Conservation (phyloP, 1,140 invertebrate genomes). For the Carposina sasakii region DNA sequence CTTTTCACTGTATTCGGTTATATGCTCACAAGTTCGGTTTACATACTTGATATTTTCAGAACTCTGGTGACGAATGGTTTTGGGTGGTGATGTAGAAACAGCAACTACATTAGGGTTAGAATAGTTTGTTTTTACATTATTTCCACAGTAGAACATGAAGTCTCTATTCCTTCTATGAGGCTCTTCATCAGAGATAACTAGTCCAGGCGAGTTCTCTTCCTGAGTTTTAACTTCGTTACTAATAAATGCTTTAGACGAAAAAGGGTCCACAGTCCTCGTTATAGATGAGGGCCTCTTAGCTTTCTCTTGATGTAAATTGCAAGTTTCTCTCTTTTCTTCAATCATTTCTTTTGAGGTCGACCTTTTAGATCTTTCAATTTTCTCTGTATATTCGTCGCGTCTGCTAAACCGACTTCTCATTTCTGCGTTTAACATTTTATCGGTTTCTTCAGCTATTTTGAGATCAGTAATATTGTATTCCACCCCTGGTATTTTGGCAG, state of each 20-base stretch:
- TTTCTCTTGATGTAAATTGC: constrained; percentile 50
- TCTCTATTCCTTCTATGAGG: constrained; percentile 41
- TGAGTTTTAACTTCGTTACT: constrained; percentile 43
- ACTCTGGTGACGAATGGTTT: constrained; percentile 42
- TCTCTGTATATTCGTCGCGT: constrained; percentile 56
- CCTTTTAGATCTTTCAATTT: constrained; percentile 40
- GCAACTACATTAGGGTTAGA: constrained; percentile 53
- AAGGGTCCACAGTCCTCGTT: constrained; percentile 55
- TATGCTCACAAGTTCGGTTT: constrained; percentile 42
- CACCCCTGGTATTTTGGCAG: constrained; percentile 54
- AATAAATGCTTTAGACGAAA: constrained; percentile 57
- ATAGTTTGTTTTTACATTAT: constrained; percentile 62
- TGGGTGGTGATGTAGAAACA: constrained; percentile 37
- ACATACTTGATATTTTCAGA: constrained; percentile 58
- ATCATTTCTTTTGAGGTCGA: constrained; percentile 52
- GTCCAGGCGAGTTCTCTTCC: constrained; percentile 40
- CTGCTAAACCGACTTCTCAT: constrained; percentile 54
- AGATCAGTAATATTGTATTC: constrained; percentile 69
- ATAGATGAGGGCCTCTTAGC: constrained; percentile 54
- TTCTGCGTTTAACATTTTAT: constrained; percentile 59
- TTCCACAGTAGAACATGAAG: constrained; percentile 54
- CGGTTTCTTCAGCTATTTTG: constrained; percentile 68
- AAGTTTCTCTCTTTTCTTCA: constrained; percentile 53
- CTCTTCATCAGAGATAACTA: constrained; percentile 48
- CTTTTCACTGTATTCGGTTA: constrained; percentile 46